A percentile compares a stretch with the other conserved stretches of the same genome.
phyloP scores from a whole-genome alignment of 2,113 vertebrate genomes.

The Albula goreensis region DNA sequence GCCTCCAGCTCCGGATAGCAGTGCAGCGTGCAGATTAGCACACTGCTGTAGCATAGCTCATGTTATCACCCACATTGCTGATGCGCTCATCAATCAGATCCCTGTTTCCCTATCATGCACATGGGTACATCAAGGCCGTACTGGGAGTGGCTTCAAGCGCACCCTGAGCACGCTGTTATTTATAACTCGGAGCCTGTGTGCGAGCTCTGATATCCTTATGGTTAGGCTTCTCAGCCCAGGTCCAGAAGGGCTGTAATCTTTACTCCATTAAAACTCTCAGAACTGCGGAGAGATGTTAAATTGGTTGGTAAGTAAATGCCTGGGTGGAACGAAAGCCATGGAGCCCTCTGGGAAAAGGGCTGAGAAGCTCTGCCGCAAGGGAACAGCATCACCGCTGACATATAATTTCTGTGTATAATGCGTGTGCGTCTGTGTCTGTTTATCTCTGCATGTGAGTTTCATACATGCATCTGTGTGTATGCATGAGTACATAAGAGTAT shows the following conservation, averaged over 20 bases:
- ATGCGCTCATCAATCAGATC: neutral
- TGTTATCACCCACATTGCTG: neutral
- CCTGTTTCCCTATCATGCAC: constrained; percentile 11
- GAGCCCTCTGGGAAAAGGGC: neutral
- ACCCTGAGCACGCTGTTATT: constrained; percentile 21
- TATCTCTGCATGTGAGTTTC: neutral
- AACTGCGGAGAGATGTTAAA: constrained; percentile 15
- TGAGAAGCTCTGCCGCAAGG: neutral
- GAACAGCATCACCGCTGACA: neutral
- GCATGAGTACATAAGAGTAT: neutral
- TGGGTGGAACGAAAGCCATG: constrained; percentile 7
- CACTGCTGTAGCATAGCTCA: neutral
- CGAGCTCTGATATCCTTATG: constrained; percentile 9
- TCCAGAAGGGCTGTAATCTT: constrained; percentile 8
- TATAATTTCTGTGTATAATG: neutral
- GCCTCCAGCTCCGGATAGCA: neutral
- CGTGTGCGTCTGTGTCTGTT: neutral
- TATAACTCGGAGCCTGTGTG: neutral
- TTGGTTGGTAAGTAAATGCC: constrained; percentile 2
- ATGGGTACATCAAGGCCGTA: constrained; percentile 9
- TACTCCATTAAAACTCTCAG: constrained; percentile 22
- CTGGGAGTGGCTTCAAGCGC: constrained; percentile 11
- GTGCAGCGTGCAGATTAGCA: neutral
- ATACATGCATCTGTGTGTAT: neutral
- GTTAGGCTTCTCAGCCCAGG: neutral